Conservation (phyloP, 2,888 invertebrate genomes). For the Tromatobia lineatoria region DNA sequence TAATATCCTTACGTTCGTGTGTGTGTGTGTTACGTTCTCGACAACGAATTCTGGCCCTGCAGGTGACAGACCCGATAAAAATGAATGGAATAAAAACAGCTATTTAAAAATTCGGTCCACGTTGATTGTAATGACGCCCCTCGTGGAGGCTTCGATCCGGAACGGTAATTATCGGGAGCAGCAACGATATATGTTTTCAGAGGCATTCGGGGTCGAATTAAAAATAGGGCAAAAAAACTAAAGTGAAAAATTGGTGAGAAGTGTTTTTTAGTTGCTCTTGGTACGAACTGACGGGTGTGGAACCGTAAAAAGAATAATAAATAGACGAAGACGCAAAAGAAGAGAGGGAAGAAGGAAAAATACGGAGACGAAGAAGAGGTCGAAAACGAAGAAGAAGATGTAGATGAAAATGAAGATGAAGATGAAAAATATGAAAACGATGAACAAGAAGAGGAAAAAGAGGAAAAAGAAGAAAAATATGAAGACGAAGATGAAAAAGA, state of each 20-base stretch:
- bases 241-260: slow-evolving; percentile 28
- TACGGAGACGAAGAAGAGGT: too few relatives aligned
- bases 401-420: slow-evolving; percentile 13
- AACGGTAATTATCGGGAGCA: slow-evolving; percentile 63
- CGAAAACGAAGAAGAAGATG: neutral
- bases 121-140: slow-evolving; percentile 63
- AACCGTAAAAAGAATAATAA: slow-evolving; percentile 57
- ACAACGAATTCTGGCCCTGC: neutral
- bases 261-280: slow-evolving; percentile 4
- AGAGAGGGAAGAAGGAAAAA: neutral
- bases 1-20: too few relatives aligned
- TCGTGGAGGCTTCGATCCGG: slow-evolving; percentile 51
- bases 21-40: neutral
- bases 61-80: slow-evolving; percentile 11
- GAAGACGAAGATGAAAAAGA: slow-evolving; percentile 18
- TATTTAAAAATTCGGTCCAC: slow-evolving; percentile 61
- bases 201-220: slow-evolving; percentile 52
- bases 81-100: slow-evolving; percentile 36
- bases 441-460: slow-evolving; percentile 18
- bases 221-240: slow-evolving; percentile 29
- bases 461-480: slow-evolving; percentile 18
- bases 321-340: neutral
- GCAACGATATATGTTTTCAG: slow-evolving; percentile 62
- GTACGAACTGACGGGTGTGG: slow-evolving; percentile 50
- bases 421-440: too few relatives aligned